A percentile compares a stretch with the other conserved stretches of the same genome.
phyloP scores from a whole-genome alignment of 2,888 invertebrate species.

The Ochropleura plecta region DNA sequence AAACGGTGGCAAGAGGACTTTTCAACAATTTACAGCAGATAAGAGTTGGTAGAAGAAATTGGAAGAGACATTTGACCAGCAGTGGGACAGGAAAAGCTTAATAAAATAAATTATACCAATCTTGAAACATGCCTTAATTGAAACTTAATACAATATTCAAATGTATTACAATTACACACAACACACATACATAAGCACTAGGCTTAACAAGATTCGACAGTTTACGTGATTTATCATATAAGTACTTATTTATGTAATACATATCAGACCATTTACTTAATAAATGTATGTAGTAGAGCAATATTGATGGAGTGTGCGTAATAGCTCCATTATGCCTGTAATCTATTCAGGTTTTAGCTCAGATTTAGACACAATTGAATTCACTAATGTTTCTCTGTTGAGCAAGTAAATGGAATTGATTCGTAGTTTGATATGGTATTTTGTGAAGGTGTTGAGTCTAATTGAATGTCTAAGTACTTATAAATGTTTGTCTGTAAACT shows the following conservation, averaged over 20 bases:
- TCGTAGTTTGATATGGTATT: conserved; percentile 15
- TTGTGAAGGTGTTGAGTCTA: conserved; percentile 9
- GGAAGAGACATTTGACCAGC: too few relatives aligned
- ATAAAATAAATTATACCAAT: not conserved
- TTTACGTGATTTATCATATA: conserved; percentile 30
- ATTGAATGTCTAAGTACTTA: conserved; percentile 5
- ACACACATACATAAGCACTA: not conserved
- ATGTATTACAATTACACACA: not conserved
- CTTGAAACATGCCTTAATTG: not conserved
- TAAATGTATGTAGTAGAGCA: not conserved
- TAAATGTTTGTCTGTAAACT: too few relatives aligned
- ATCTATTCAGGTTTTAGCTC: conserved; percentile 42
- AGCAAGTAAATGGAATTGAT: conserved; percentile 26
- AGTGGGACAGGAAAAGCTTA: not conserved
- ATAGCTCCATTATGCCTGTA: conserved; percentile 45
- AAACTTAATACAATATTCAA: conserved; percentile 11
- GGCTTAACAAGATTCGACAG: conserved; percentile 22
- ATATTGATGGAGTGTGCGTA: conserved; percentile 21
- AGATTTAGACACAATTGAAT: conserved; percentile 36
- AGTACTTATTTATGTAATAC: conserved; percentile 12
- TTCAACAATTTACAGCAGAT: too few relatives aligned
- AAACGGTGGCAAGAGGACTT: too few relatives aligned
- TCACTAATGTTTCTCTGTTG: conserved; percentile 32
- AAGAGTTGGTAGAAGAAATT: too few relatives aligned
- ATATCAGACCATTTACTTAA: conserved; percentile 31